Evolutionary conservation across 2,888 invertebrate genomes (phyloP).

Genomic region (Clostera curtula): DNA sequence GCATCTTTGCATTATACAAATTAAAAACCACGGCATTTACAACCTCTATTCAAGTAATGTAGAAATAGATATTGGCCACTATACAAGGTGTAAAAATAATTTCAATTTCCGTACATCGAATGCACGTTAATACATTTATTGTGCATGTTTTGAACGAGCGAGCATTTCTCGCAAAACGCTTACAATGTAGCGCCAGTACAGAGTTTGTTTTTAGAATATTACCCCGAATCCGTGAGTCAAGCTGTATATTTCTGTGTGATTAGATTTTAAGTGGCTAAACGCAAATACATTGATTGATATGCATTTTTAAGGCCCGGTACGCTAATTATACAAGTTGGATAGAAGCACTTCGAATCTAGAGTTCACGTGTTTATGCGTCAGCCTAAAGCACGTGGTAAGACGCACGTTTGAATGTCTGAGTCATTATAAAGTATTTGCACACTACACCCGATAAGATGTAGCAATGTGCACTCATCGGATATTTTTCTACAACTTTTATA

Average conservation of each 20-base stretch:
- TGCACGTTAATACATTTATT: no score
- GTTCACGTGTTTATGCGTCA: constrained; percentile 24
- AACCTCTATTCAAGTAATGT: no score
- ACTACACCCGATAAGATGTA: no score
- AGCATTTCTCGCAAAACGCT: constrained; percentile 8
- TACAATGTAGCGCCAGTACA: constrained; percentile 2
- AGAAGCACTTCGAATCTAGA: constrained; percentile 21
- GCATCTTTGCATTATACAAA: no score
- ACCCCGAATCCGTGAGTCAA: constrained; percentile 11
- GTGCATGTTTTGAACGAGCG: background rate
- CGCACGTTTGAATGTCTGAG: constrained; percentile 22
- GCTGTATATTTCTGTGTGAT: constrained; percentile 9
- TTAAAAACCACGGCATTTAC: no score
- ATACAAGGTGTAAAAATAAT: no score
- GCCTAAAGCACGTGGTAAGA: constrained; percentile 21
- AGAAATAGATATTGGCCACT: no score
- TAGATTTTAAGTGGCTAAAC: constrained; percentile 10
- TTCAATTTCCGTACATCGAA: no score
- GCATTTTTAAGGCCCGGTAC: constrained; percentile 10
- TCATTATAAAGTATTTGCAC: no score
- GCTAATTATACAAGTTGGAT: constrained; percentile 19
- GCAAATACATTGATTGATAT: constrained; percentile 13
- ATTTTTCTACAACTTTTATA: no score
- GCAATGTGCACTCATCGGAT: no score
- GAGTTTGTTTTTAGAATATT: constrained; percentile 11